Evolutionary conservation across 1,140 invertebrate species (phyloP).

Genomic region (Oncopodura yosiiana): DNA sequence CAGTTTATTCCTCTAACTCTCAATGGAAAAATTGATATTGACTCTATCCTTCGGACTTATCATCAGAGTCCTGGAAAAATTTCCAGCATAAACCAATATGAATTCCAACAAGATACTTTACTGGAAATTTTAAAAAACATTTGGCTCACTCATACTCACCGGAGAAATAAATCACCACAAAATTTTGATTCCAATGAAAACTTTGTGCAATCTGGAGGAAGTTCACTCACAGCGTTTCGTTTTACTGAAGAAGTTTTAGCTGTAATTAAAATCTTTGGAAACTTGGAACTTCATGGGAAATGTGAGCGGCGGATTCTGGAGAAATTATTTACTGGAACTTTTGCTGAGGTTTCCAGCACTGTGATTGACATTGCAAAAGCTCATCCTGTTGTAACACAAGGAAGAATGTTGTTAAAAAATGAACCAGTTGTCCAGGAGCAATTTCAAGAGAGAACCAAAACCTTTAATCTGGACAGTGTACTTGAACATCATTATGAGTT

Average conservation of each 20-base stretch:
- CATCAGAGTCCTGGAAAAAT: not conserved
- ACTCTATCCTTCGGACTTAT: conserved; percentile 20
- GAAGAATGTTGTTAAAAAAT: too few relatives aligned
- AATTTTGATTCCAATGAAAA: conserved; percentile 28
- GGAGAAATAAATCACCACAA: conserved; percentile 27
- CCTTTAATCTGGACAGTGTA: too few relatives aligned
- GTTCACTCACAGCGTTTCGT: conserved; percentile 42
- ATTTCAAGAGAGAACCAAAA: too few relatives aligned
- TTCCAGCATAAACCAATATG: not conserved
- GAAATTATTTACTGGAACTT: not conserved
- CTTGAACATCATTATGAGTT: too few relatives aligned
- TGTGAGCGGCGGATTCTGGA: conserved; percentile 3
- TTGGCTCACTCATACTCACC: conserved; percentile 39
- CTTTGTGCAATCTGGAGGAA: conserved; percentile 42
- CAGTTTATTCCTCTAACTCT: conserved; percentile 46
- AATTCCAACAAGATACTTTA: not conserved
- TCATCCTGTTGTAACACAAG: not conserved
- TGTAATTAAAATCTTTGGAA: conserved; percentile 23
- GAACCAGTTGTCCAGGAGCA: too few relatives aligned
- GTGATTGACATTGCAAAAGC: conserved; percentile 25
- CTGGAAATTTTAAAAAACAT: not conserved
- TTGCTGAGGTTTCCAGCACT: conserved; percentile 34
- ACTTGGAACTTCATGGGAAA: conserved; percentile 1
- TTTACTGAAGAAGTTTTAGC: conserved; percentile 38
- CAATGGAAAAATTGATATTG: conserved; percentile 51